Conservation (phyloP, 1,140 invertebrate genomes). For the Andrena cerasifolii region DNA sequence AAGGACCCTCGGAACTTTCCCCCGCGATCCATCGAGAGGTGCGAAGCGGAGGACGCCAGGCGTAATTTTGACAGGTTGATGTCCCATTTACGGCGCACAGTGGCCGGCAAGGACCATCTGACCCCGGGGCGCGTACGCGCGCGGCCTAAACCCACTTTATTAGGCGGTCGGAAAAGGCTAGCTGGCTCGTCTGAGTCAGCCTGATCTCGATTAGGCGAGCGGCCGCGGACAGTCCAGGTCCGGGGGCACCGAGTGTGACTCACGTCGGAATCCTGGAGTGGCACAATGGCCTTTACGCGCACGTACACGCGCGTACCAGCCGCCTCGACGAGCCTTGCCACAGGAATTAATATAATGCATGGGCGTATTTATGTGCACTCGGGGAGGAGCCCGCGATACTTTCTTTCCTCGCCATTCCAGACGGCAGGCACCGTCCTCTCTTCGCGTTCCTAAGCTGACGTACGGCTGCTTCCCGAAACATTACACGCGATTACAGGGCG, state of each 20-base stretch:
- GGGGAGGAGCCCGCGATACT: background rate
- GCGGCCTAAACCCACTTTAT: slow-evolving; percentile 61
- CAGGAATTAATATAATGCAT: slow-evolving; percentile 28
- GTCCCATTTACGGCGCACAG: slow-evolving; percentile 13
- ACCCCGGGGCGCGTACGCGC: slow-evolving; percentile 31
- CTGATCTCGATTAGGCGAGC: slow-evolving; percentile 64
- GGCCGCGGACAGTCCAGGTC: slow-evolving; percentile 45
- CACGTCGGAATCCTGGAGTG: slow-evolving; percentile 67
- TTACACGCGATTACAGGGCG: too few species aligned
- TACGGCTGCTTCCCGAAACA: too few species aligned
- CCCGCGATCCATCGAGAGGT: too few species aligned
- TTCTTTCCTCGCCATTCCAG: background rate
- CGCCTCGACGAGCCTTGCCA: slow-evolving; percentile 3
- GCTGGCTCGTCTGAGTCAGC: slow-evolving; percentile 58
- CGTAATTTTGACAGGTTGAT: slow-evolving; percentile 38
- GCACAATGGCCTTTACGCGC: slow-evolving; percentile 65
- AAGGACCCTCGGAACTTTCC: too few species aligned
- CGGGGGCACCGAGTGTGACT: slow-evolving; percentile 61
- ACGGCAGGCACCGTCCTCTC: background rate
- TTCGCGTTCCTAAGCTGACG: too few species aligned
- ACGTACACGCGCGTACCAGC: slow-evolving; percentile 31
- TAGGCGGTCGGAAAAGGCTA: slow-evolving; percentile 47
- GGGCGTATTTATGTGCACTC: background rate
- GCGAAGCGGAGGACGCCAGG: too few species aligned
- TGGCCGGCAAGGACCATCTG: slow-evolving; percentile 29